Evolutionary conservation across 1,140 invertebrate species (phyloP).

Genomic region (Macrobrachium rosenbergii): DNA sequence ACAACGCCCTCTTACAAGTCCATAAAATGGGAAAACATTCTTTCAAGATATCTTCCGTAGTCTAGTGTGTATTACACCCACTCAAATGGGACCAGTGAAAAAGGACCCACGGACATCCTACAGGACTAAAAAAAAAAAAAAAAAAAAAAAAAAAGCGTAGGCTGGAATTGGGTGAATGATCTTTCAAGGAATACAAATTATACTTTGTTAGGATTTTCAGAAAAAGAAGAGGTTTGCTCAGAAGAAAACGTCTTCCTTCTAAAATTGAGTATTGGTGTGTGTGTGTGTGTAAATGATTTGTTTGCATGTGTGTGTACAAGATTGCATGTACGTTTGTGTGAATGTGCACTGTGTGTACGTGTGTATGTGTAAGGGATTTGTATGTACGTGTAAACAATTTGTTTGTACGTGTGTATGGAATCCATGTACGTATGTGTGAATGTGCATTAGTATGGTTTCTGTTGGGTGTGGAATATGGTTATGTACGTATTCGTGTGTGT

Average conservation of each 20-base stretch:
- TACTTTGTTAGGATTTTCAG: too few relatives aligned
- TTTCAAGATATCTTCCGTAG: too few relatives aligned
- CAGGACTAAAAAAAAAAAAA: background rate
- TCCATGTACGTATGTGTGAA: too few relatives aligned
- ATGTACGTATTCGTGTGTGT: constrained; percentile 2
- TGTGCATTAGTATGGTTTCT: background rate
- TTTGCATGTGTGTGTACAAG: constrained; percentile 13
- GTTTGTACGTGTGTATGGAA: too few relatives aligned
- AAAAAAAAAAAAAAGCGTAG: too few relatives aligned
- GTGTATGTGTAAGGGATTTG: background rate
- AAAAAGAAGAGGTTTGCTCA: too few relatives aligned
- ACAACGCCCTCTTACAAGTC: background rate
- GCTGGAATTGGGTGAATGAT: background rate
- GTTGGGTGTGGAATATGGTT: background rate
- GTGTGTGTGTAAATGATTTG: constrained; percentile 26
- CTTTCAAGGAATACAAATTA: background rate
- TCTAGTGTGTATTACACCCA: too few relatives aligned
- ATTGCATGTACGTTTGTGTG: constrained; percentile 10
- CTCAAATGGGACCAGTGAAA: background rate
- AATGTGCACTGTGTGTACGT: background rate
- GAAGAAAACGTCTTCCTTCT: too few relatives aligned
- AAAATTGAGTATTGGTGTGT: background rate
- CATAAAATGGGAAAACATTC: background rate
- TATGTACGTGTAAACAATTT: too few relatives aligned
- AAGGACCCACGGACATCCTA: background rate